Evolutionary conservation across 2,888 invertebrate species (phyloP).

Genomic region (Ochropleura leucogaster): DNA sequence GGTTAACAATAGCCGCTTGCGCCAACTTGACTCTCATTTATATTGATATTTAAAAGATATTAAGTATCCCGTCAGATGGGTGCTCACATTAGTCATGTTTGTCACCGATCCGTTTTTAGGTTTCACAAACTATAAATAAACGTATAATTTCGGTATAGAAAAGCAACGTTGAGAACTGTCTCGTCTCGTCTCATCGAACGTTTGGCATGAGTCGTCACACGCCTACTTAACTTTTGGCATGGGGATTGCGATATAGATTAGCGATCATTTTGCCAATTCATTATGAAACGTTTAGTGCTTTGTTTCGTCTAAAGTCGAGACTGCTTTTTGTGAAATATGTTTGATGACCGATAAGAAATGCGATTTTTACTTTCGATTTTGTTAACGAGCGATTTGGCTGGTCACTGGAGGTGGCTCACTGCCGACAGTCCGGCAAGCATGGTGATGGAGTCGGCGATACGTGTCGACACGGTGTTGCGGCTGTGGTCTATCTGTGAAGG

Average conservation of each 20-base stretch:
- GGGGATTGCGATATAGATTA: conserved; percentile 71
- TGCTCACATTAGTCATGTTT: conserved; percentile 57
- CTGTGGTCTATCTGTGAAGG: conserved; percentile 57
- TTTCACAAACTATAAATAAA: conserved; percentile 65
- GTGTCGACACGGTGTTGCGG: conserved; percentile 16
- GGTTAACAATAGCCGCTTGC: conserved; percentile 67
- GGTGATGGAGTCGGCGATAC: conserved; percentile 17
- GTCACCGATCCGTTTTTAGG: conserved; percentile 69
- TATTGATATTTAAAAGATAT: conserved; percentile 61
- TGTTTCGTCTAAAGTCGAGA: conserved; percentile 48
- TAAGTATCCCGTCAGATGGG: conserved; percentile 48
- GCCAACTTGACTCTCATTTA: conserved; percentile 63
- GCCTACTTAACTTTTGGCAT: conserved; percentile 80
- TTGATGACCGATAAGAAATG: conserved; percentile 30
- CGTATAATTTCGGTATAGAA: conserved; percentile 66
- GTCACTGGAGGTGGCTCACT: conserved; percentile 15
- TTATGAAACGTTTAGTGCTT: conserved; percentile 70
- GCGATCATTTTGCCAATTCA: conserved; percentile 73
- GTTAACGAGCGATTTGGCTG: conserved; percentile 10
- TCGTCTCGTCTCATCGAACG: conserved; percentile 75
- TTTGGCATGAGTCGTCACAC: conserved; percentile 81
- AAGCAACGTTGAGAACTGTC: conserved; percentile 73
- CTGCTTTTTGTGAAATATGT: conserved; percentile 41
- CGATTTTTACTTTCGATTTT: conserved; percentile 49
- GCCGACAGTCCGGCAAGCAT: background rate